These are phyloP conservation scores for Ursus arctos DNA, from an alignment of 2,113 vertebrate species.

Conservation along the genomic window DNA sequence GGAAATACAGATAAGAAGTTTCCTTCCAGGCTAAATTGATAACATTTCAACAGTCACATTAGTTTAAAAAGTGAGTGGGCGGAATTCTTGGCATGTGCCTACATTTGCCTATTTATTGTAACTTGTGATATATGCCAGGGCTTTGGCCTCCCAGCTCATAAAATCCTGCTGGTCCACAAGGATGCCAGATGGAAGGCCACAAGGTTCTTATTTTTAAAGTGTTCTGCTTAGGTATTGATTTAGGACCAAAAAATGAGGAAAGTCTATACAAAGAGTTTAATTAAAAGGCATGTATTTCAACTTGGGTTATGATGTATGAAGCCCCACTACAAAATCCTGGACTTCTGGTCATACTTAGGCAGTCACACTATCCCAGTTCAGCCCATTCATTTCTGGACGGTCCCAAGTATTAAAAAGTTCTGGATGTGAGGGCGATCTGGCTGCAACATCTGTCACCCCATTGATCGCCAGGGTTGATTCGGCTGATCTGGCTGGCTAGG, in stretches of 20 bases:
- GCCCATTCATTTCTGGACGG: not conserved
- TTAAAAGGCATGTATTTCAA: not conserved
- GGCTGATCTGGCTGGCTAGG: no score
- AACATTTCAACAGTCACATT: not conserved
- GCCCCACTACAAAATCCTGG: not conserved
- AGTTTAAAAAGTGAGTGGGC: constrained; percentile 10
- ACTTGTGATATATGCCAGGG: not conserved
- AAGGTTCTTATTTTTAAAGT: not conserved
- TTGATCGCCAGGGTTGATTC: no score
- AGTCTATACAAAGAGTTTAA: not conserved
- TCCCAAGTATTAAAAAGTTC: not conserved
- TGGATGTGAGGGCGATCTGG: no score
- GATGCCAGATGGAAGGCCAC: constrained; percentile 25
- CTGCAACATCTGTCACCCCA: no score
- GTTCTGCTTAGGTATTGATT: constrained; percentile 36
- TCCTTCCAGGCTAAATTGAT: not conserved
- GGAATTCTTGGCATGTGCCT: not conserved
- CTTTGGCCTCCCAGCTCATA: not conserved
- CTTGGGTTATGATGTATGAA: not conserved
- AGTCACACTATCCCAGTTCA: not conserved
- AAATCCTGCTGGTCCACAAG: not conserved
- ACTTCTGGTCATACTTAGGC: not conserved
- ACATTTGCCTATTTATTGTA: constrained; percentile 19
- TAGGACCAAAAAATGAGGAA: not conserved
- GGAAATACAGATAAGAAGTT: not conserved